Percentiles rank a stretch among this genome's conserved stretches.
Conservation (phyloP, 2,797 vertebrate species). For the Bradypus variegatus region DNA sequence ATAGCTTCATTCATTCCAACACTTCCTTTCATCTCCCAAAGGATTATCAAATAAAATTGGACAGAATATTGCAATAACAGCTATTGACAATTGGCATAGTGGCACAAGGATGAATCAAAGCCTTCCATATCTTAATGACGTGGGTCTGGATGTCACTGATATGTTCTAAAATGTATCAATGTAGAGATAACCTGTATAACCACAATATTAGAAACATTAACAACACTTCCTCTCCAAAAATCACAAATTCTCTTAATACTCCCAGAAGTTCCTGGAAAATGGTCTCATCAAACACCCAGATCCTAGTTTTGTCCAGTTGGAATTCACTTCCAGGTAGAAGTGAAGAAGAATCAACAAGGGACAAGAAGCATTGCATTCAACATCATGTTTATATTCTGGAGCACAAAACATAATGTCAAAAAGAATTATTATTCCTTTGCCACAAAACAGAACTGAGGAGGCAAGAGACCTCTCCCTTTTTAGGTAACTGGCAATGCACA, state of each 20-base stretch:
- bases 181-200: neutral
- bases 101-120: neutral
- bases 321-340: neutral
- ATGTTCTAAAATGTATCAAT: constrained; percentile 1
- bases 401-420: neutral
- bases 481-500: neutral
- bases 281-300: neutral
- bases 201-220: neutral
- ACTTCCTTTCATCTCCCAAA: neutral
- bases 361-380: neutral
- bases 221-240: neutral
- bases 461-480: neutral
- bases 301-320: neutral
- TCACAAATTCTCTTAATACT: neutral
- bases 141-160: neutral
- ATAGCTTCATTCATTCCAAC: neutral
- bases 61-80: constrained; percentile 4
- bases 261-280: constrained; percentile 2
- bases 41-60: neutral
- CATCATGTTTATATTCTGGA: neutral
- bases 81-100: neutral
- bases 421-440: neutral
- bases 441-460: constrained; percentile 10
- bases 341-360: constrained; percentile 3
- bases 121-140: neutral